phyloP scores from a whole-genome alignment of 2,797 vertebrate species.

The Heteromormyrus szaboi region DNA sequence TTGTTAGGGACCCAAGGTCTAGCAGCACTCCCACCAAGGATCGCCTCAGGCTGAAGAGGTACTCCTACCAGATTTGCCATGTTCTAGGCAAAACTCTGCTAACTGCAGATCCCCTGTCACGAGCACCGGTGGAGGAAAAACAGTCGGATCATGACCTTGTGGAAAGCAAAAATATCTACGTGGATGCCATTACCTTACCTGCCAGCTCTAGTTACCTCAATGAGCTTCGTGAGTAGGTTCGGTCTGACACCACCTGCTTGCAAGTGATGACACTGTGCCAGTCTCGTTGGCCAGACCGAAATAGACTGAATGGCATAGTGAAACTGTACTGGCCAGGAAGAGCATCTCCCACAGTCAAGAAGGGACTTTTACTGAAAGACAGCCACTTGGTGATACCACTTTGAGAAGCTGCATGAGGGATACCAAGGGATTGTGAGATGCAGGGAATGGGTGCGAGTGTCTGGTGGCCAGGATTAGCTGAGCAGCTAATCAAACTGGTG shows the following conservation, averaged over 20 bases:
- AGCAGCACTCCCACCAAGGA: not conserved
- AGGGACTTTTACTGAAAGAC: not conserved
- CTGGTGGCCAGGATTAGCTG: not conserved
- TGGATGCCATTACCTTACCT: not conserved
- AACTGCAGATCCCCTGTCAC: not conserved
- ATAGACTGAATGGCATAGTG: not conserved
- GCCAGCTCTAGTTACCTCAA: not conserved
- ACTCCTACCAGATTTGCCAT: not conserved
- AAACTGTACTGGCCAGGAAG: not conserved
- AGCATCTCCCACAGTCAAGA: not conserved
- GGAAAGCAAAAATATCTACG: not conserved
- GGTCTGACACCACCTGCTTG: not conserved
- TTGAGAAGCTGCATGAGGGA: not conserved
- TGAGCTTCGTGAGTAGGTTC: not conserved
- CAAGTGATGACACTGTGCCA: not conserved
- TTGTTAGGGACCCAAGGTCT: not conserved
- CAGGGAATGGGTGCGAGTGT: not conserved
- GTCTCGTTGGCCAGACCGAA: not conserved
- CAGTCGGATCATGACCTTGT: not conserved
- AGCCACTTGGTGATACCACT: not conserved
- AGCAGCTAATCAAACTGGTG: not conserved
- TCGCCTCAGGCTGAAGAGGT: not conserved
- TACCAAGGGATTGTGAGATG: not conserved
- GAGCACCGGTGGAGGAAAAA: not conserved
- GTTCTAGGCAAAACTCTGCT: not conserved